Percentiles rank a stretch among this genome's conserved stretches.
Evolutionary conservation across 2,797 vertebrate species (phyloP).

Genomic region (Iguana delicatissima): DNA sequence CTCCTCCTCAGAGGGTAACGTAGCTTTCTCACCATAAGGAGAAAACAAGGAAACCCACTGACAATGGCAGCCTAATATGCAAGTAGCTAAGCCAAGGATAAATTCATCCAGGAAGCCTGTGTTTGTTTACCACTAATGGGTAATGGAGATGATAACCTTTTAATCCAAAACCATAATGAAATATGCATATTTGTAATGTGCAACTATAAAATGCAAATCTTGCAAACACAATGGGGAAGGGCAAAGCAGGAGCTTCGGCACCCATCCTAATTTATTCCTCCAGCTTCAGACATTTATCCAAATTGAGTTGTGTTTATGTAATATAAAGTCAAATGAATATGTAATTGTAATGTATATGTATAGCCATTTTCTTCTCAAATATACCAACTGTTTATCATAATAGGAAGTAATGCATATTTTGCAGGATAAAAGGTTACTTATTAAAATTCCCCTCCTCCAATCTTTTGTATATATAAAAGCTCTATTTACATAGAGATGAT

Average conservation of each 20-base stretch:
- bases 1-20: constrained; percentile 62
- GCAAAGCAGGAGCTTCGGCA: constrained; percentile 68
- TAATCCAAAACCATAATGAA: constrained; percentile 79
- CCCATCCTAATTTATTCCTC: constrained; percentile 77
- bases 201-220: constrained; percentile 79
- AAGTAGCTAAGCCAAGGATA: constrained; percentile 74
- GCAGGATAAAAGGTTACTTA: constrained; percentile 78
- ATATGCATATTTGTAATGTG: constrained; percentile 81
- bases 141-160: constrained; percentile 79
- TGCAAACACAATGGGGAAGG: constrained; percentile 77
- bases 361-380: constrained; percentile 78
- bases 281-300: constrained; percentile 78
- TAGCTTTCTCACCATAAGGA: constrained; percentile 61
- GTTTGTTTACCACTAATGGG: constrained; percentile 79
- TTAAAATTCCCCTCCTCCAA: constrained; percentile 72
- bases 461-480: constrained; percentile 69
- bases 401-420: constrained; percentile 79
- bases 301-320: constrained; percentile 77
- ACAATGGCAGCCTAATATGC: constrained; percentile 72
- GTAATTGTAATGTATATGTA: constrained; percentile 80
- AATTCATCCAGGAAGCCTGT: constrained; percentile 73
- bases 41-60: constrained; percentile 71
- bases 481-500: constrained; percentile 71
- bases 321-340: constrained; percentile 80
- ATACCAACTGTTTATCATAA: constrained; percentile 80